phyloP scores from a whole-genome alignment of 2,113 vertebrate genomes.

The Indicator maculatus region DNA sequence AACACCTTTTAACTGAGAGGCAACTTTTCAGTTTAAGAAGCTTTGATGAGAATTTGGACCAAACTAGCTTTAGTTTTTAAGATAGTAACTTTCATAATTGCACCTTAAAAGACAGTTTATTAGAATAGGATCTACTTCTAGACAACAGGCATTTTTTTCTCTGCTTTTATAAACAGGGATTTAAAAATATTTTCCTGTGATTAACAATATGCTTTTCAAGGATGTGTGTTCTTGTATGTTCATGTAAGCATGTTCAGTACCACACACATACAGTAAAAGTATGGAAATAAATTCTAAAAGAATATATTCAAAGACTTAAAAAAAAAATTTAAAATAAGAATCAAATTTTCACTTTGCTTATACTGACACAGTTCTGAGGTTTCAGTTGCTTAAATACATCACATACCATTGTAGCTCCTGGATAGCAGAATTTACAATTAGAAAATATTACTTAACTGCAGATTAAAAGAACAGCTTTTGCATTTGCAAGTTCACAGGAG shows the following conservation, averaged over 20 bases:
- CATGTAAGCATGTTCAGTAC: no score
- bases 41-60: neutral
- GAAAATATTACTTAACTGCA: neutral
- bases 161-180: neutral
- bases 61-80: neutral
- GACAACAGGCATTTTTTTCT: neutral
- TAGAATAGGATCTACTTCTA: neutral
- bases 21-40: neutral
- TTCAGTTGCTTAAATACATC: neutral
- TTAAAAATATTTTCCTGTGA: conserved; percentile 22
- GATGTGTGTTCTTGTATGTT: neutral
- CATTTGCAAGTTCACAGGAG: neutral
- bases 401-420: neutral
- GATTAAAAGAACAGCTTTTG: neutral
- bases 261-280: neutral
- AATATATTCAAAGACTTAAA: neutral
- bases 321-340: neutral
- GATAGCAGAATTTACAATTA: neutral
- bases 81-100: neutral
- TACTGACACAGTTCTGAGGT: neutral
- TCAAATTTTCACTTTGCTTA: neutral
- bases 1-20: neutral
- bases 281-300: neutral
- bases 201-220: neutral
- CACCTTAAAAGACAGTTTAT: neutral